These are phyloP conservation scores for Melanotaenia pygmaea DNA, from an alignment of 2,797 vertebrate species.

Conservation along the genomic window DNA sequence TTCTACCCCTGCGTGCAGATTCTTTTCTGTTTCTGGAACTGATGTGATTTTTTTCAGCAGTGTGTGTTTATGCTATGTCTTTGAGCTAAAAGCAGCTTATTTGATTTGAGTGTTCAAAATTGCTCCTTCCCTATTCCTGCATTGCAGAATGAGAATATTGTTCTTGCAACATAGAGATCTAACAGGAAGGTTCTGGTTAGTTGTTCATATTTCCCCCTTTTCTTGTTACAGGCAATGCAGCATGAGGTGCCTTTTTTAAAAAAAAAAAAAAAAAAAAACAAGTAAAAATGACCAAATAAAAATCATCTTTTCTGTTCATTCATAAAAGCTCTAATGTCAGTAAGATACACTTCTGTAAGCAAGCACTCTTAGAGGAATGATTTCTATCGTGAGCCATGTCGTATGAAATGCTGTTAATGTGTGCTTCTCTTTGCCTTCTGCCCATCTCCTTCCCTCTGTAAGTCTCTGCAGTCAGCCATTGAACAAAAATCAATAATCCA, in stretches of 20 bases:
- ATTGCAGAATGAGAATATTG: conserved; percentile 30
- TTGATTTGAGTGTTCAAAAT: conserved; percentile 11
- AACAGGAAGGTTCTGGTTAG: conserved; percentile 3
- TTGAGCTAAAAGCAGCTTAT: conserved; percentile 24
- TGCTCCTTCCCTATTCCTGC: conserved; percentile 24
- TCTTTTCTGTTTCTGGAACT: conserved; percentile 15
- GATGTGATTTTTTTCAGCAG: conserved; percentile 19
- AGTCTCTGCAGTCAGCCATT: conserved; percentile 50
- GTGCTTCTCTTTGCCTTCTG: conserved; percentile 12
- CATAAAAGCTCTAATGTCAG: conserved; percentile 17
- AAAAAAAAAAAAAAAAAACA: conserved; percentile 3
- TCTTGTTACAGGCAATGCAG: conserved; percentile 13
- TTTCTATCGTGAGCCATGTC: neutral
- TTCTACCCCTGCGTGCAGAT: conserved; percentile 13
- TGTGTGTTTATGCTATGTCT: conserved; percentile 3
- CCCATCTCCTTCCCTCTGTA: conserved; percentile 14
- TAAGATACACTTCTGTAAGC: neutral
- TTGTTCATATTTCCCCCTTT: conserved; percentile 2
- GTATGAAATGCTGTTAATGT: conserved; percentile 5
- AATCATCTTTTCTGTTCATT: conserved; percentile 25
- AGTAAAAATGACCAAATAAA: conserved; percentile 14
- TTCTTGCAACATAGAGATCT: conserved; percentile 27
- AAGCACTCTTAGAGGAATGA: neutral
- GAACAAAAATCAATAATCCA: conserved; percentile 76
- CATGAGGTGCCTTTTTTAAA: neutral